Percentiles rank a stretch among this genome's conserved stretches.
phyloP scores from a whole-genome alignment of 2,888 invertebrate genomes.

The Xanthorhoe designata region DNA sequence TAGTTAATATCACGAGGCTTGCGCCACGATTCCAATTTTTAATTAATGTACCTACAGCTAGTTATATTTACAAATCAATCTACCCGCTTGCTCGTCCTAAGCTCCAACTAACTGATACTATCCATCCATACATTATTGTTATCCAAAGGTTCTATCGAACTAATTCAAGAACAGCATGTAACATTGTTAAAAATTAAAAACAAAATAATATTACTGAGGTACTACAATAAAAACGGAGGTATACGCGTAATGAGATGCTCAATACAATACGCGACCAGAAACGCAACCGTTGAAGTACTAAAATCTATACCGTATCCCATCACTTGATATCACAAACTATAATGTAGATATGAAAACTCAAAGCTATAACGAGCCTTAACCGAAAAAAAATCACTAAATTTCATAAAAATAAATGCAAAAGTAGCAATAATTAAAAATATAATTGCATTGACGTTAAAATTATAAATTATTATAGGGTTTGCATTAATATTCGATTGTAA shows the following conservation, averaged over 20 bases:
- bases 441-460: conserved; percentile 47
- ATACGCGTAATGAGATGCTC: conserved; percentile 59
- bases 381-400: conserved; percentile 58
- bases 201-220: conserved; percentile 83
- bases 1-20: conserved; percentile 85
- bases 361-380: conserved; percentile 64
- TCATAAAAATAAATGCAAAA: conserved; percentile 78
- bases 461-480: conserved; percentile 40
- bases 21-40: conserved; percentile 76
- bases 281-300: conserved; percentile 52
- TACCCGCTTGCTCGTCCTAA: conserved; percentile 80
- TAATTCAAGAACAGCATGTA: conserved; percentile 59
- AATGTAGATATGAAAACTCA: conserved; percentile 67
- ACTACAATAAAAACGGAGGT: conserved; percentile 75
- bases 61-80: conserved; percentile 82
- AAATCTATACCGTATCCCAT: conserved; percentile 57
- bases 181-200: conserved; percentile 79
- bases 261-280: conserved; percentile 45
- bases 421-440: conserved; percentile 50
- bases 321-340: conserved; percentile 82
- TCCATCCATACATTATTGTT: conserved; percentile 23
- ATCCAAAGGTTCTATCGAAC: conserved; percentile 49
- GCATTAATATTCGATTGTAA: conserved; percentile 53
- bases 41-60: conserved; percentile 67
- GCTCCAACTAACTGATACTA: conserved; percentile 67